Evolutionary conservation across 2,113 vertebrate genomes (phyloP), one percentile per base, ranked within the genome.

Genomic region (Pungitius pungitius): DNA sequence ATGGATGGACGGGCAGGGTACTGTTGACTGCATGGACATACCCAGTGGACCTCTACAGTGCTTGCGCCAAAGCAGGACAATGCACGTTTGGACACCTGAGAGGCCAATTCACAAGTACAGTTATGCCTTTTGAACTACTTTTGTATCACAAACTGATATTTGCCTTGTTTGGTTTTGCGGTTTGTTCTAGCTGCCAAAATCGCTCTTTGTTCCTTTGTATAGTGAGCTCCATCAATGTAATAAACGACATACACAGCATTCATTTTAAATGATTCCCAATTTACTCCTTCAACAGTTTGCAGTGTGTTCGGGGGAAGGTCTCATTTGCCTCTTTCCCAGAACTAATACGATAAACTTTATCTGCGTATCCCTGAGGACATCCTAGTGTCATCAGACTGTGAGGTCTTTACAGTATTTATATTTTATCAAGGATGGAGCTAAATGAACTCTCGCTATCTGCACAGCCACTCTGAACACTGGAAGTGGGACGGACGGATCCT

Each of bases 81-180:
- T 30, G 58, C 82, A 30, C 78, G 74, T 88, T 69, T 82, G 88
- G 80, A 90, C 88, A 89, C 87, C 85, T 33, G 58, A 69, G 85
- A 83, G 89, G 83, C 89, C 82, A 73, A 62, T 81, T 82, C 82
- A 65, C 60, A 72, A 86, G 89, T 91, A 91, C 86, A 93, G 82
- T 92, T 91, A 87, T 92, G 93, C 93, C 90, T 94, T 95, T 92
- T 87, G 82, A 84, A 92, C 88, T 88, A 89, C 84, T 91, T 93
- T 92, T 90, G 83, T 88, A 91, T 87, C 83, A 88, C 83, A 88
- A 90, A 92, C 85, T 89, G 87, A 90, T 90, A 87, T 93, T 89
- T 92, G 92, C 92, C 92, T 93, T 94, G 81, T 90, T 93, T 88
- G 88, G 89, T 92, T 49, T 85, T 91, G 89, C 86, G 86, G 89